These are phyloP conservation scores for Parazoanthus swiftii DNA, from an alignment of 92 coral and sea anemone genomes.

Conservation along the genomic window DNA sequence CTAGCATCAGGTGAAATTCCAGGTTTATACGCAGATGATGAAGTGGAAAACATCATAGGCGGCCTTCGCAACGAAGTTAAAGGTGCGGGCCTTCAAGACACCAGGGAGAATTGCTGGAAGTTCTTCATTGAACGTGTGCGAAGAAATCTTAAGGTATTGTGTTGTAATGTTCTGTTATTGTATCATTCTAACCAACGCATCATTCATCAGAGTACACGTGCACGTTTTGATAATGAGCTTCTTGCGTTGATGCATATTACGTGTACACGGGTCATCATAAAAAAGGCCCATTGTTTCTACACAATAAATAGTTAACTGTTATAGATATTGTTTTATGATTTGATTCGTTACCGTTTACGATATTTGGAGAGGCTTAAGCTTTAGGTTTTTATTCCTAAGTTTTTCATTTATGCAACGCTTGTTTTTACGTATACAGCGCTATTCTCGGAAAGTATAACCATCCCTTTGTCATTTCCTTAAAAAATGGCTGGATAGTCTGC, in stretches of 20 bases:
- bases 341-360: neutral
- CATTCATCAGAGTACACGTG: neutral
- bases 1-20: conserved; percentile 99
- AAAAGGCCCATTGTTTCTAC: neutral
- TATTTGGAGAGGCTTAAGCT: neutral
- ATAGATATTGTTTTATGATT: too few relatives aligned
- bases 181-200: neutral
- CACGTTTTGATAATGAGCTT: neutral
- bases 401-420: too few relatives aligned
- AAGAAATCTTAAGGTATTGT: conserved; percentile 77
- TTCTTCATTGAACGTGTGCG: conserved; percentile 97
- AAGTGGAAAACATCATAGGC: conserved; percentile 90
- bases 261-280: neutral
- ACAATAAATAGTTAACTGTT: too few relatives aligned
- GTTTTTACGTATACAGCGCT: neutral
- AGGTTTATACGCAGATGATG: conserved; percentile 94
- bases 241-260: neutral
- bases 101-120: conserved; percentile 98
- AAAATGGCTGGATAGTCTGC: neutral
- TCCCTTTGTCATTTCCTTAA: neutral
- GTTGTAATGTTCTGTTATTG: neutral
- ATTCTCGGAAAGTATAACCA: neutral
- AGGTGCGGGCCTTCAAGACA: conserved; percentile 96
- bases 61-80: conserved; percentile 96
- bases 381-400: too few relatives aligned